phyloP scores from a whole-genome alignment of 1,140 invertebrate genomes.

The Zaprionus camerounensis region DNA sequence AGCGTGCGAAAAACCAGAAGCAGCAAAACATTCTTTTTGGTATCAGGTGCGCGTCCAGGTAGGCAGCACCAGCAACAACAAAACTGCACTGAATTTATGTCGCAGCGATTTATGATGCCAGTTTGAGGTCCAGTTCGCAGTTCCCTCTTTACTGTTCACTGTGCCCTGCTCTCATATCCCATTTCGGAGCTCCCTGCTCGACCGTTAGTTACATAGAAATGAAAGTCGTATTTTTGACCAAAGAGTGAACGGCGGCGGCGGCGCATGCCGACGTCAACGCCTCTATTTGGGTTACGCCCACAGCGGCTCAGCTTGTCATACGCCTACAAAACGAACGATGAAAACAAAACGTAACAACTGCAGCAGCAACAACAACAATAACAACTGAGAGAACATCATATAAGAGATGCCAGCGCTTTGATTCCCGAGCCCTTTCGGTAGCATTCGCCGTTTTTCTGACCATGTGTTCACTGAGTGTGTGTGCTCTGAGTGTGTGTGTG shows the following conservation, averaged over 20 bases:
- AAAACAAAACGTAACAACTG: constrained; percentile 6
- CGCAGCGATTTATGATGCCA: constrained; percentile 64
- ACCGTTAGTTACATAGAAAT: constrained; percentile 69
- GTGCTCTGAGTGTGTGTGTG: constrained; percentile 51
- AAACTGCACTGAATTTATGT: constrained; percentile 77
- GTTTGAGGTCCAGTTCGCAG: constrained; percentile 18
- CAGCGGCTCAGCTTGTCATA: constrained; percentile 56
- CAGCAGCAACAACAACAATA: neutral
- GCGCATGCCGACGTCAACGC: constrained; percentile 42
- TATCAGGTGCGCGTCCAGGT: constrained; percentile 69
- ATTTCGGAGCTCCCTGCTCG: constrained; percentile 27
- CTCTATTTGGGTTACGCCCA: constrained; percentile 78
- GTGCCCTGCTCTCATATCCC: constrained; percentile 18
- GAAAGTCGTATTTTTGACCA: constrained; percentile 56
- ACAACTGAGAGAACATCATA: neutral
- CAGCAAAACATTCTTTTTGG: constrained; percentile 51
- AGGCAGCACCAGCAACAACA: constrained; percentile 40
- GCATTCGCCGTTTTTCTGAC: constrained; percentile 33
- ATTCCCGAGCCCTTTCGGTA: constrained; percentile 47
- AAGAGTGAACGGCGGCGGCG: constrained; percentile 53
- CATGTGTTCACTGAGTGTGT: constrained; percentile 36
- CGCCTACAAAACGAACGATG: constrained; percentile 55
- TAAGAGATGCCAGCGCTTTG: constrained; percentile 23
- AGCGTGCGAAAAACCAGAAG: constrained; percentile 66
- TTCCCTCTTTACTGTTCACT: constrained; percentile 4